Base-by-base conservation (phyloP, 2,113 vertebrate species). In the Fulica atra region DNA sequence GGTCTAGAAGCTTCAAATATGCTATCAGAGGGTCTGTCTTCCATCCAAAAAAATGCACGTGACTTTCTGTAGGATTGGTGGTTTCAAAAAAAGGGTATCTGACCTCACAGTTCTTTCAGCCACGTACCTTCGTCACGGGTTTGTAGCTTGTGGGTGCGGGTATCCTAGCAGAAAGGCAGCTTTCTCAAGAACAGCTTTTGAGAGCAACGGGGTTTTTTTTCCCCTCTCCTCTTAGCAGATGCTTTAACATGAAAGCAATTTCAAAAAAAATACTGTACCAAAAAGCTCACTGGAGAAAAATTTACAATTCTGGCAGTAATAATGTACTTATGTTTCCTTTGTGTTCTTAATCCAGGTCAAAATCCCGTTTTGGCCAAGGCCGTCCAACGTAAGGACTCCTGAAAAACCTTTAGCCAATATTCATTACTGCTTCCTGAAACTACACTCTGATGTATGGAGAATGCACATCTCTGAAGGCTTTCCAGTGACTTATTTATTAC, bases 281-380 rank as follows among this genome's bases (percentile, higher is more conserved):
- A 38, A 63, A 31, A 86, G 38, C 86, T 88, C 18, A 25, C 79
- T 76, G 61, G 42, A 31, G 44, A 24, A 19, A 29, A 57, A 26
- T 9, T 69, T 18, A 16, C 76, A 65, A 40, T 17, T 7, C 8
- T 31, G 28, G 23, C 18, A 31, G 13, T 31, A n/a, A 35, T 65
- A 57, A 73, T 46, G 33, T 29, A 23, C 23, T 5, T 54, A 2
- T 60, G 17, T 71, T 91, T 87, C 38, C 88, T 86, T 1, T 81
- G 44, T 96, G 42, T 81, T 91, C 65, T 80, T 77, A 91, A 93
- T 95, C 48, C 88, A 98, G 98, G 93, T 97, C 98, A 86, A 98
- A 98, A 97, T 38, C 96, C 68, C 98, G 98, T 88, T 98, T 98
- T 95, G 97, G 95, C 76, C 97, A 92, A 96, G 96, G 98, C 54